A percentile compares a stretch with the other conserved stretches of the same genome.
Conservation (phyloP, 2,888 invertebrate genomes). For the Escarpia spicata region DNA sequence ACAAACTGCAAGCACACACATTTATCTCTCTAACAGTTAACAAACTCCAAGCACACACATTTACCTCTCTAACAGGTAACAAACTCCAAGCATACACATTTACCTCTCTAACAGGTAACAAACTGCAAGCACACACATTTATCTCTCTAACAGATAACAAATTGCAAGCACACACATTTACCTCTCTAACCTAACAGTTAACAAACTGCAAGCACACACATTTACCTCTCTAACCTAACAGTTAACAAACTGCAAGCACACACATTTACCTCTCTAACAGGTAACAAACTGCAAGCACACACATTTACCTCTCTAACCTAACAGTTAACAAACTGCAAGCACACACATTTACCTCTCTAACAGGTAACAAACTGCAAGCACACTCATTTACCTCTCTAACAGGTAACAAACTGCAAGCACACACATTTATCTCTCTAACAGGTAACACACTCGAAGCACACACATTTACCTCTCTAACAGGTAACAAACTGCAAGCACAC, state of each 20-base stretch:
- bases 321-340: background rate
- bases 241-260: background rate
- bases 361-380: background rate
- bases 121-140: background rate
- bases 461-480: background rate
- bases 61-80: background rate
- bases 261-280: background rate
- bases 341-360: background rate
- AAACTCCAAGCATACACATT: background rate
- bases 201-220: background rate
- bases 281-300: background rate
- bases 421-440: background rate
- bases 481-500: background rate
- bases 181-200: background rate
- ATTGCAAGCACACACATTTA: background rate
- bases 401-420: background rate
- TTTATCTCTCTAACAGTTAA: background rate
- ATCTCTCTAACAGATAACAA: background rate
- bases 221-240: background rate
- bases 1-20: background rate
- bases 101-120: background rate
- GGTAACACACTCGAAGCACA: background rate
- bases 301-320: conserved; percentile 13
- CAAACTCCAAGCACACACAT: background rate
- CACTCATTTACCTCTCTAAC: background rate